A percentile compares a stretch with the other conserved stretches of the same genome.
These are phyloP conservation scores for Tapera naevia DNA, from an alignment of 2,797 vertebrate genomes.

Conservation along the genomic window DNA sequence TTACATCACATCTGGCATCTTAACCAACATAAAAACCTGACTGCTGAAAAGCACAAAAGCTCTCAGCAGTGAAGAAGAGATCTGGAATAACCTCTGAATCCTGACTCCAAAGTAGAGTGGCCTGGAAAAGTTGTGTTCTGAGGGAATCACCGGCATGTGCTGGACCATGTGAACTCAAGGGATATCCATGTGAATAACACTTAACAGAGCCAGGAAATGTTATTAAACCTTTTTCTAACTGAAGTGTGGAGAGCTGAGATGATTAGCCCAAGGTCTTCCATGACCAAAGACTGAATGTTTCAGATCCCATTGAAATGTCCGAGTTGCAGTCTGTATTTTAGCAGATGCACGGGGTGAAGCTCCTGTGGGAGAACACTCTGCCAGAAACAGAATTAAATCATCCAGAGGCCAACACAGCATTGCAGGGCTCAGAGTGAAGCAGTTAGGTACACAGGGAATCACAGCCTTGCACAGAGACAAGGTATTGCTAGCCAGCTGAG, in stretches of 20 bases:
- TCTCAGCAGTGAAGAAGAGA: neutral
- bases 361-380: neutral
- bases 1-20: neutral
- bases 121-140: neutral
- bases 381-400: neutral
- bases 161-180: neutral
- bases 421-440: rapidly evolving
- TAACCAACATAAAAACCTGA: neutral
- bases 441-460: neutral
- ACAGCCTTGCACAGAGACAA: rapidly evolving
- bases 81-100: neutral
- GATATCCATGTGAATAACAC: neutral
- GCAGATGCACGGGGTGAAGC: neutral
- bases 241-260: rapidly evolving
- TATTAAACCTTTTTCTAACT: neutral
- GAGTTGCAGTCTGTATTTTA: neutral
- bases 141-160: neutral
- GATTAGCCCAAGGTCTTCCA: neutral
- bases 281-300: neutral
- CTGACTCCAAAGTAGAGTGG: neutral
- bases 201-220: neutral
- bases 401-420: neutral
- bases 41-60: neutral
- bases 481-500: neutral
- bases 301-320: neutral